A percentile compares a stretch with the other conserved stretches of the same genome.
phyloP scores from a whole-genome alignment of 2,797 vertebrate genomes.

The Remorina albescens region DNA sequence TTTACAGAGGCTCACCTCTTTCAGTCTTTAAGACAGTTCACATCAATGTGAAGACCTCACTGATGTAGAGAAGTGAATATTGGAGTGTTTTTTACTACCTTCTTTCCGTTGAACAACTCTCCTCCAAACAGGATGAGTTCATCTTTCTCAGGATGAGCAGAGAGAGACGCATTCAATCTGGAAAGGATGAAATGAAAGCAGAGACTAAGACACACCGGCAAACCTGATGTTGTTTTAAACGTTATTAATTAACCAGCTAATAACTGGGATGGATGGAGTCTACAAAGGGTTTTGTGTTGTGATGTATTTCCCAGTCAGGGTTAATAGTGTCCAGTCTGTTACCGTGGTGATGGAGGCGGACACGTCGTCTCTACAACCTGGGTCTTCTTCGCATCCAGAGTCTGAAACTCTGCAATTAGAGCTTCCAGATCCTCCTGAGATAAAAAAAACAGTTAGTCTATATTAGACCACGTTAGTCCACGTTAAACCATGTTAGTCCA shows the following conservation, averaged over 20 bases:
- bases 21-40: no score
- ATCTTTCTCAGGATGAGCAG: constrained; percentile 92
- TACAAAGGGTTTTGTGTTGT: no score
- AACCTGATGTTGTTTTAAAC: background rate
- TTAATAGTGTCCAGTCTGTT: background rate
- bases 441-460: no score
- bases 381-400: constrained; percentile 91
- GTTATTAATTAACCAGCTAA: no score
- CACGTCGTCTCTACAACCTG: constrained; percentile 89
- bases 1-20: no score
- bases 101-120: constrained; percentile 97
- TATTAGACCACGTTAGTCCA: no score
- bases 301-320: no score
- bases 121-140: constrained; percentile 97
- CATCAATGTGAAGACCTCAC: no score
- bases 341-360: constrained; percentile 91
- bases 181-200: constrained; percentile 10
- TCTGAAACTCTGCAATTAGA: constrained; percentile 95
- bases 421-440: constrained; percentile 93
- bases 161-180: constrained; percentile 92
- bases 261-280: background rate
- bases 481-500: no score
- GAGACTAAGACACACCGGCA: background rate
- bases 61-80: background rate
- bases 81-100: constrained; percentile 57